Percentiles rank a stretch among this genome's conserved stretches.
phyloP scores from a whole-genome alignment of 2,888 invertebrate species.

The Orthosia incerta region DNA sequence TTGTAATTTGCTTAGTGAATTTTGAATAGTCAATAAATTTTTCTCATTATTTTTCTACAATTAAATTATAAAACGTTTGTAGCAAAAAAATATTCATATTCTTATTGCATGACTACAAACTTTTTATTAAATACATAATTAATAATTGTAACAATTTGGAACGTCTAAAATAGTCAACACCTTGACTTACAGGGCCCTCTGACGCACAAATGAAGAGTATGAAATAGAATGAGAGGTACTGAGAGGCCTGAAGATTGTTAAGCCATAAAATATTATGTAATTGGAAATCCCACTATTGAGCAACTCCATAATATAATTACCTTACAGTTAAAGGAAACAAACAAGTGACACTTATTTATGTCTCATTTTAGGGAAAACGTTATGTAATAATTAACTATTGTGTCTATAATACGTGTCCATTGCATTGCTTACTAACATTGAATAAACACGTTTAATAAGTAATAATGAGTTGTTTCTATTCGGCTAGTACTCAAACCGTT shows the following conservation, averaged over 20 bases:
- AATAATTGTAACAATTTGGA: neutral
- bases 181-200: slow-evolving; percentile 21
- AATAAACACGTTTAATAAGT: neutral
- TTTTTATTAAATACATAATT: too few species aligned
- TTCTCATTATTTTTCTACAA: too few species aligned
- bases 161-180: neutral
- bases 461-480: slow-evolving; percentile 41
- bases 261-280: neutral
- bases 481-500: slow-evolving; percentile 21
- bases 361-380: slow-evolving; percentile 29
- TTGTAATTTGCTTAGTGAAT: too few species aligned
- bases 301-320: neutral
- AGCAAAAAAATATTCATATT: too few species aligned
- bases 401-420: neutral
- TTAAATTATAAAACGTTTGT: too few species aligned
- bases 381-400: neutral
- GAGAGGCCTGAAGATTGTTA: neutral
- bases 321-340: slow-evolving; percentile 14
- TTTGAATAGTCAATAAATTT: too few species aligned
- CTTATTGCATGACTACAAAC: too few species aligned
- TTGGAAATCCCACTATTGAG: neutral
- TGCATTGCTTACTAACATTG: neutral
- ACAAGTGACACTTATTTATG: neutral
- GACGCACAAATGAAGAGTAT: neutral
- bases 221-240: too few species aligned